Conservation (phyloP, 2,797 vertebrate species). For the Pristis pectinata region DNA sequence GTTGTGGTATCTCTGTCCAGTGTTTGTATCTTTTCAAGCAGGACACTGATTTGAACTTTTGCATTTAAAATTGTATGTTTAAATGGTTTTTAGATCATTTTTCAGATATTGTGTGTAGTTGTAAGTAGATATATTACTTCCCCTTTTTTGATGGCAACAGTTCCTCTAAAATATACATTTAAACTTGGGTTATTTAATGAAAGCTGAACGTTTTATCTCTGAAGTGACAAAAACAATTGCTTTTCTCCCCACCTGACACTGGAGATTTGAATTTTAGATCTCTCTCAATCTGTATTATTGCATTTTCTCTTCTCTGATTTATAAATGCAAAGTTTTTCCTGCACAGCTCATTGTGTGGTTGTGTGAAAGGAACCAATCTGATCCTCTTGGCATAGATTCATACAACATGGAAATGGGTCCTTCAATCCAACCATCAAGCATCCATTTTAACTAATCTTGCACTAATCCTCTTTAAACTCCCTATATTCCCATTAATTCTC, state of each 20-base stretch:
- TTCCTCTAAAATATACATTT: background rate
- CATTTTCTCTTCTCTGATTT: background rate
- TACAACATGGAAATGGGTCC: too few relatives aligned
- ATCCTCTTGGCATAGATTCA: background rate
- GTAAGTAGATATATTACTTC: too few relatives aligned
- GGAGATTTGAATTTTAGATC: background rate
- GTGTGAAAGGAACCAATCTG: background rate
- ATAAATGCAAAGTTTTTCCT: background rate
- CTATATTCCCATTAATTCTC: too few relatives aligned
- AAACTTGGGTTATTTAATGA: background rate
- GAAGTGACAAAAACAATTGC: background rate
- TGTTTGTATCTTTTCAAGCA: background rate
- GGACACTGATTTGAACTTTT: background rate
- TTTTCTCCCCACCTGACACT: background rate
- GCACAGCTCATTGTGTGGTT: background rate
- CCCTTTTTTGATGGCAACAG: background rate
- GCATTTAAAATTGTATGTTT: background rate
- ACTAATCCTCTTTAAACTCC: too few relatives aligned
- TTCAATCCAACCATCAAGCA: too few relatives aligned
- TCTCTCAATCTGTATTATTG: background rate
- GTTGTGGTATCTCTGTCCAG: background rate
- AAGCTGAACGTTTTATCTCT: background rate
- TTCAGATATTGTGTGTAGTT: background rate
- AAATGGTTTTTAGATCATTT: background rate
- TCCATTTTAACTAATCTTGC: too few relatives aligned